A percentile compares a stretch with the other conserved stretches of the same genome.
These are phyloP conservation scores for Rhinoptilus africanus DNA, from an alignment of 2,113 vertebrate genomes.

Conservation along the genomic window DNA sequence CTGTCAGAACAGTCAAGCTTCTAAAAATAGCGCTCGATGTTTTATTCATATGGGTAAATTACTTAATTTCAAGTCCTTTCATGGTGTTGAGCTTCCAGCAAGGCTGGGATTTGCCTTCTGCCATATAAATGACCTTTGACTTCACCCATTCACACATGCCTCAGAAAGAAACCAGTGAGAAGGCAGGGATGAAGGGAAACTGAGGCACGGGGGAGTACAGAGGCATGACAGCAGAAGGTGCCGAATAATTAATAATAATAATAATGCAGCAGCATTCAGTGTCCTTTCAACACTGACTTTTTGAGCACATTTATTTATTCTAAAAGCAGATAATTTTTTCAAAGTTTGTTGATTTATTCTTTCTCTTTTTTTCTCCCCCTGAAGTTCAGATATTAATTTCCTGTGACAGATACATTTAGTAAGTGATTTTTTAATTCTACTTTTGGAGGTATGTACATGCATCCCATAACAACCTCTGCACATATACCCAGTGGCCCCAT, in stretches of 20 bases:
- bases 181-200: background rate
- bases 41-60: constrained; percentile 31
- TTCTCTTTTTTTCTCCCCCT: fast-evolving
- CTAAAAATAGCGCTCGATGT: background rate
- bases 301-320: background rate
- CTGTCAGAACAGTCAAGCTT: constrained; percentile 7
- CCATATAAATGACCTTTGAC: background rate
- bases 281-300: background rate
- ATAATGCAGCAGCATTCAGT: too few relatives aligned
- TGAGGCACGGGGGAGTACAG: background rate
- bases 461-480: background rate
- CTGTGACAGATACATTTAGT: background rate
- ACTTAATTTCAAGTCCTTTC: background rate
- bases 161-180: background rate
- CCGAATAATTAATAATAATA: too few relatives aligned
- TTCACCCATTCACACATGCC: background rate
- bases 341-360: background rate
- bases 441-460: background rate
- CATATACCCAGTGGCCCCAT: background rate
- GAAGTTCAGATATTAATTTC: background rate
- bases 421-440: background rate
- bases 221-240: background rate
- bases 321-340: background rate
- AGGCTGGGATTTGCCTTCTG: background rate
- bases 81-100: background rate